These are phyloP conservation scores for Calidris pugnax DNA, from an alignment of 2,113 vertebrate species.

Conservation along the genomic window DNA sequence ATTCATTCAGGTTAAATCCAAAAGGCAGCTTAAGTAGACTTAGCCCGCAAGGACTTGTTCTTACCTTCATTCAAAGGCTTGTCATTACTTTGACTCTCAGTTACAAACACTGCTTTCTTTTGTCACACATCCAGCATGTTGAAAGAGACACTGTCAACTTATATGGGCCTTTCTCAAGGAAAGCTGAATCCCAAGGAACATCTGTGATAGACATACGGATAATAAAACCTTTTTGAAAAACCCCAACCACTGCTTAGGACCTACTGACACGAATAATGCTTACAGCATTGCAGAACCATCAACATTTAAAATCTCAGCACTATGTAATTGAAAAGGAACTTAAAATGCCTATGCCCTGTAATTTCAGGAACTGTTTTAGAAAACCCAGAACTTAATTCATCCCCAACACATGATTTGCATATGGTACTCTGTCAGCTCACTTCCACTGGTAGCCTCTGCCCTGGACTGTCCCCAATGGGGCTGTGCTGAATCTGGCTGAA, in stretches of 20 bases:
- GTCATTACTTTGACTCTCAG: slow-evolving; percentile 23
- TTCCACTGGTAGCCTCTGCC: not conserved
- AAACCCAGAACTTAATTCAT: not conserved
- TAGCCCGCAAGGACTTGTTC: not conserved
- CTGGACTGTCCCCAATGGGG: not conserved
- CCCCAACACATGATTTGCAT: not conserved
- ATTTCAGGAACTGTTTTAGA: not conserved
- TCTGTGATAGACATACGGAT: not conserved
- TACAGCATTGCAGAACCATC: not conserved
- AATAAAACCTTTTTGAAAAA: not conserved
- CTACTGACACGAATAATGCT: not conserved
- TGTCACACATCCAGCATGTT: not conserved
- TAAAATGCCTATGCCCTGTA: not conserved
- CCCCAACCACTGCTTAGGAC: not conserved
- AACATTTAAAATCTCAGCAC: not conserved
- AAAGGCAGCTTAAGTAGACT: slow-evolving; percentile 40
- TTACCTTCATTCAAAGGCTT: slow-evolving; percentile 27
- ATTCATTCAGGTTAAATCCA: slow-evolving; percentile 43
- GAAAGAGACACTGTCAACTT: slow-evolving; percentile 23
- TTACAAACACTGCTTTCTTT: slow-evolving; percentile 22
- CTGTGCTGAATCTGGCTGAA: not conserved
- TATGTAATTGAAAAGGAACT: not conserved
- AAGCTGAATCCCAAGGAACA: not conserved
- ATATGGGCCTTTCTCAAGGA: slow-evolving; percentile 15
- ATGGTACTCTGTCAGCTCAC: not conserved